These are phyloP conservation scores for Zoroaster sp. DNA, from an alignment of 53 echinoderm and acorn worm species.

Conservation along the genomic window DNA sequence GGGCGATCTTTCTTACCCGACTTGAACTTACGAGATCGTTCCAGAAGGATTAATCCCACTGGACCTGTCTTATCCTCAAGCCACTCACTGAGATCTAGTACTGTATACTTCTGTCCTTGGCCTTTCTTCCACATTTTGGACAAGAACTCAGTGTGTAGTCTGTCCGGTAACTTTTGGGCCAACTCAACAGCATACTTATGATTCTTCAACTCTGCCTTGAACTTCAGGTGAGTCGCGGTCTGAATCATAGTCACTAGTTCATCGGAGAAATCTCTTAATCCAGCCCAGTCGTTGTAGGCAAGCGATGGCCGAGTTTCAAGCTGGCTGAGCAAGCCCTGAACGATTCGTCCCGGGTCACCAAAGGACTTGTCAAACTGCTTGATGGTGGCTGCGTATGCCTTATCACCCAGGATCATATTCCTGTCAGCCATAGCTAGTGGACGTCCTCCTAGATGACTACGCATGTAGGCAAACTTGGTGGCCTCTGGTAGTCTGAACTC, in stretches of 20 bases:
- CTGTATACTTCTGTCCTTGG: slow-evolving; percentile 21
- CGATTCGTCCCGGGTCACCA: slow-evolving; percentile 7
- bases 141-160: slow-evolving; percentile 7
- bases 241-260: slow-evolving; percentile 32
- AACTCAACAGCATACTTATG: slow-evolving; percentile 23
- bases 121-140: slow-evolving; percentile 25
- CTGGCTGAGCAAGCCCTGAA: slow-evolving; percentile 21
- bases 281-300: slow-evolving; percentile 5
- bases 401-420: slow-evolving; percentile 36
- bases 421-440: slow-evolving; percentile 16
- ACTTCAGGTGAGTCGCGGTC: not conserved
- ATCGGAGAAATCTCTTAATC: slow-evolving; percentile 5
- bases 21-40: not conserved
- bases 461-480: slow-evolving; percentile 32
- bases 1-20: not conserved
- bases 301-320: not conserved
- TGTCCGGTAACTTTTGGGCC: slow-evolving; percentile 19
- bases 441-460: slow-evolving; percentile 18
- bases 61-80: slow-evolving; percentile 35
- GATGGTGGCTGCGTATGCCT: not conserved
- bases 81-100: not conserved
- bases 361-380: slow-evolving; percentile 36
- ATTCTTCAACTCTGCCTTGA: slow-evolving; percentile 11
- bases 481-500: slow-evolving; percentile 21
- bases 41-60: slow-evolving; percentile 17